Base-by-base conservation (phyloP, 2,113 vertebrate genomes). In the Mus spicilegus region DNA sequence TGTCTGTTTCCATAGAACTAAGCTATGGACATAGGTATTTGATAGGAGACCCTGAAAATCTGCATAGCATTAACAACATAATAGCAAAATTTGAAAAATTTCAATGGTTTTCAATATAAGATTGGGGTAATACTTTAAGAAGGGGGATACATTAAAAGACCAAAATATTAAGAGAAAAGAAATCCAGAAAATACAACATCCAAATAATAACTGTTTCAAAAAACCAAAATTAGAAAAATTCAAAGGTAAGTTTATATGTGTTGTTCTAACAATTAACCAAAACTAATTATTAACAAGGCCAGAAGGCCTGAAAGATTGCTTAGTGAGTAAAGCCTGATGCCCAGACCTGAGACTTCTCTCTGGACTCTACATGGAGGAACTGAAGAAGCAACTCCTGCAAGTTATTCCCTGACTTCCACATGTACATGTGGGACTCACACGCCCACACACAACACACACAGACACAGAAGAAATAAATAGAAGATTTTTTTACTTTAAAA, bases 161-260 rank as follows among this genome's bases (percentile, higher is more conserved):
- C 20, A 94, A 49, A 95, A 36, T 46, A 69, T 5, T 30, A 78
- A 87, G 42, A 13, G 26, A 78, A 61, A 49, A 88, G 33, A 93
- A 92, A 87, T 17, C 3, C 30, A 93, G 54, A 10, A 88, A 93
- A 61, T 73, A 91, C 26, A 87, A 85, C 13, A 91, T 58, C 5
- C 36, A 94, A 94, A 54, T 94, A 93, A 86, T 78, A 91, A 67
- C 84, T 70, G 7, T 84, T 95, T 89, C n/a, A 77, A 42, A 90
- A 58, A 58, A 91, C 49, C 49, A 7, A 86, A 13, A 90, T 56
- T 1, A 61, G 76, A 42, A 5, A 73, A 70, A 56, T 56, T 87
- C 49, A 28, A 87, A 87, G 46, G 24, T 73, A 26, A 58, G 28
- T 46, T 13, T 61, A 4, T 70, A 16, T 65, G 10, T 63, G 16